Evolutionary conservation across 2,797 vertebrate genomes (phyloP), one percentile per base, ranked within the genome.

Genomic region (Mallotus villosus): DNA sequence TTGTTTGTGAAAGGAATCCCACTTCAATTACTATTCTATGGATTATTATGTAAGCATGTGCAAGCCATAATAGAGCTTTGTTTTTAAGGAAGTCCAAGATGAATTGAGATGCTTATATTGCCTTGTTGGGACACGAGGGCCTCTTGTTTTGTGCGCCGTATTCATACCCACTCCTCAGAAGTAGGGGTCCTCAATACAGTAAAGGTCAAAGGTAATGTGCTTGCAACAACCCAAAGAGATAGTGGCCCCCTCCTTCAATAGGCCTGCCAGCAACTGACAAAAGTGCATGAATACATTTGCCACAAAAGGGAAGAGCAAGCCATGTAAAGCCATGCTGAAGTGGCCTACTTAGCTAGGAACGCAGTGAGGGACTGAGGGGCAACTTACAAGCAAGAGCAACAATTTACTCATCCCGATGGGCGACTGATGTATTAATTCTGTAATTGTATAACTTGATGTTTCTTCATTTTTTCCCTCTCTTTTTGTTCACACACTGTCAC

Each of bases 331-430:
- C 46, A 41, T 55, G 25, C 66, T 70, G 60, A 79, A 67, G 69
- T 80, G 74, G 70, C 82, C 82, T 79, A 78, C 76, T 86, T 84
- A 74, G 79, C 65, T 71, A 80, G 64, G 34, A 71, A 63, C 37
- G 63, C 76, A 76, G 74, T 67, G n/a, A 67, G 57, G 70, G 32
- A 25, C 19, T 41, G 24, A 24, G 51, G 29, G 53, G 51, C 17
- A 22, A 25, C 51, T 74, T 6, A 63, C 27, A 19, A 16, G 25
- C 61, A 17, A 76, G 72, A 73, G 72, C 63, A 77, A 81, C 71
- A 7, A 24, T 78, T 82, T 78, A 32, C 79, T 82, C 78, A 73
- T 70, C 79, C 68, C 70, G 25, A 60, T 24, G 68, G 78, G 64
- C 14, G 77, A 46, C 62, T 29, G 57, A 59, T 4, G 60, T 57